These are phyloP conservation scores for Drosophila greeni DNA, from an alignment of 2,888 invertebrate species.

Conservation along the genomic window DNA sequence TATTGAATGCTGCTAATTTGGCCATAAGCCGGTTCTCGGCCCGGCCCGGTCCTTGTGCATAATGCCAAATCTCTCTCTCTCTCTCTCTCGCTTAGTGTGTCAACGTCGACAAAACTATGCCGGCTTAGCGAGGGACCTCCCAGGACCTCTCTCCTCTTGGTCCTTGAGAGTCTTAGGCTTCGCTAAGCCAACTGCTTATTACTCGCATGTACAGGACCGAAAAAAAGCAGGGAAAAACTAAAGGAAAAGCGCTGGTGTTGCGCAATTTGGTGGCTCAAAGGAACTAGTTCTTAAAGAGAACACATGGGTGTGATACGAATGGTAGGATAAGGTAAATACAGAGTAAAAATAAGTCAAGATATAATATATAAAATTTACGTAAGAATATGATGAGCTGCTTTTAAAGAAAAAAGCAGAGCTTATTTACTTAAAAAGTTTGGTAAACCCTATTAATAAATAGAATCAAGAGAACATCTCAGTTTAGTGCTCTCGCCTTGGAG, in stretches of 20 bases:
- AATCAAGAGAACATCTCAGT: too few species aligned
- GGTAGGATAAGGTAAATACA: too few species aligned
- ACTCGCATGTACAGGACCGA: conserved; percentile 43
- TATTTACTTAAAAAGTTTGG: too few species aligned
- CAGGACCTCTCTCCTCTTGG: neutral
- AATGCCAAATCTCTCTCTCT: conserved; percentile 56
- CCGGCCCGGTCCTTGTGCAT: conserved; percentile 47
- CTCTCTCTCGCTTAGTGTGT: conserved; percentile 19
- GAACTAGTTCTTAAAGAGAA: conserved; percentile 5
- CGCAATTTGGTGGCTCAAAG: conserved; percentile 1
- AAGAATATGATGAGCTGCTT: too few species aligned
- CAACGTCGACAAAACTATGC: conserved; percentile 53
- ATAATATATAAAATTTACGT: too few species aligned
- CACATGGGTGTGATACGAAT: neutral
- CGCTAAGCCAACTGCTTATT: conserved; percentile 69
- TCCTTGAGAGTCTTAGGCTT: conserved; percentile 7
- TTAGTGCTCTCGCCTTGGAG: too few species aligned
- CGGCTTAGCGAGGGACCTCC: conserved; percentile 28
- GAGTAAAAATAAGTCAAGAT: too few species aligned
- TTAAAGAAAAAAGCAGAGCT: too few species aligned
- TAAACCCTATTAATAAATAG: neutral
- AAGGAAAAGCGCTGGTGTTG: conserved; percentile 13
- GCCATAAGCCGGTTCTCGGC: conserved; percentile 65
- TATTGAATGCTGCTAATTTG: conserved; percentile 74
- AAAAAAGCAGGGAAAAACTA: conserved; percentile 22